Base-by-base conservation (phyloP, 1,140 invertebrate species). In the Orussus abietinus region DNA sequence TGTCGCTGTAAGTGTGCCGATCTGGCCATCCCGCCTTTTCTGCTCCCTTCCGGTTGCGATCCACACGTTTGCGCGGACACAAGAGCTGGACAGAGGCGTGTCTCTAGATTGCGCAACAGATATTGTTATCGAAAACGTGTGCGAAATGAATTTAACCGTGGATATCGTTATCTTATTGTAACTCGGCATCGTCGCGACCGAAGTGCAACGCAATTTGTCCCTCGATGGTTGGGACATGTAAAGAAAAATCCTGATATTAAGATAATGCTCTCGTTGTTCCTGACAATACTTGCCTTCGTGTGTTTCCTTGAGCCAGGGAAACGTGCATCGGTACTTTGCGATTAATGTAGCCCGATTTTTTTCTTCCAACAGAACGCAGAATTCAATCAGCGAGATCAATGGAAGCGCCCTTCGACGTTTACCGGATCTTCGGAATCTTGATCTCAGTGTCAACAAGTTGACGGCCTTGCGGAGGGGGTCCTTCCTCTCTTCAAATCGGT, bases 371-470 rank as follows among this genome's bases (percentile, higher is more conserved):
- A 77, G 51, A 51, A 68, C 83, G 45, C 78, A 81, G 51, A 88
- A 88, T 68, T 72, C 69, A 29, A 85, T 88, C 52, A 64, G 55
- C 25, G 64, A 57, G 26, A 79, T 87, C 45, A 75, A 79, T 42
- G 66, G 72, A 17, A 74, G 67, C 6, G 76, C 77, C 15, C 80
- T 92, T 52, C 64, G 76, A 1, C 69, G 75, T 19, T 77, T 91
- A 34, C 71, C 76, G 0, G 65, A 74, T 14, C 66, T 88, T 0
- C 73, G 76, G 48, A 62, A 66, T 12, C 67, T 88, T 15, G 75
- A 82, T 63, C 54, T 89, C 22, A 78, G 77, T 49, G 74, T 72
- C 46, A 88, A 88, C 66, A 70, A 73, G 46, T 76, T 88, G 42
- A 71, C 67, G 22, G 66, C 67, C 25, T 69, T 88, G 26, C 62